These are phyloP conservation scores for Craseonycteris thonglongyai DNA, from an alignment of 2,113 vertebrate species.

Conservation along the genomic window DNA sequence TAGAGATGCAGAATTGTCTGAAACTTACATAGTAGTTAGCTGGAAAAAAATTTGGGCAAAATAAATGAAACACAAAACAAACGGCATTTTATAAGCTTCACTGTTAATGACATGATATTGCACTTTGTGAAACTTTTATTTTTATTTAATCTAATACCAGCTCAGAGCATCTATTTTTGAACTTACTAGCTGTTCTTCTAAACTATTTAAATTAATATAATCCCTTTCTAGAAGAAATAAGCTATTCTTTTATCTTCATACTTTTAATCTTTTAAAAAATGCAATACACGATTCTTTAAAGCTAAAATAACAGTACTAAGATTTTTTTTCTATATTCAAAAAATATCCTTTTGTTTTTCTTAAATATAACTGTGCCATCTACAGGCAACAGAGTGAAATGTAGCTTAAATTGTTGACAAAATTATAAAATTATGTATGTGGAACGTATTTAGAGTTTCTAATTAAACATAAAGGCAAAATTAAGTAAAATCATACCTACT, in stretches of 20 bases:
- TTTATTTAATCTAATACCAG: slow-evolving; percentile 40
- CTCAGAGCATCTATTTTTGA: slow-evolving; percentile 59
- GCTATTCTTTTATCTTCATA: slow-evolving; percentile 56
- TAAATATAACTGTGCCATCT: slow-evolving; percentile 72
- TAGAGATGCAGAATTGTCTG: not conserved
- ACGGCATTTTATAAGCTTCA: slow-evolving; percentile 7
- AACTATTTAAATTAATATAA: slow-evolving; percentile 62
- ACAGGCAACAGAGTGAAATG: slow-evolving; percentile 62
- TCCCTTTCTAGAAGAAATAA: slow-evolving; percentile 64
- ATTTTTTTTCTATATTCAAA: slow-evolving; percentile 31
- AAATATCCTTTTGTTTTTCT: slow-evolving; percentile 47
- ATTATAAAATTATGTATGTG: not conserved
- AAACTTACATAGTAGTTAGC: not conserved
- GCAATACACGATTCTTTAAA: slow-evolving; percentile 38
- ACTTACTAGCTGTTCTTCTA: slow-evolving; percentile 47
- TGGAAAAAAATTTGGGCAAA: not conserved
- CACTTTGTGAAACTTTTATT: slow-evolving; percentile 25
- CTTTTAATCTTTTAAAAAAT: slow-evolving; percentile 65
- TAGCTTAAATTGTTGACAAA: not conserved
- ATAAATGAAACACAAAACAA: not conserved
- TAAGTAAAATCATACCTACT: not conserved
- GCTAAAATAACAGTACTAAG: slow-evolving; percentile 28
- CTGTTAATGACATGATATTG: not conserved
- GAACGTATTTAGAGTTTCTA: not conserved
- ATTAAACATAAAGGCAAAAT: not conserved